Conservation (phyloP, 2,888 invertebrate species). For the Stramonita haemastoma region DNA sequence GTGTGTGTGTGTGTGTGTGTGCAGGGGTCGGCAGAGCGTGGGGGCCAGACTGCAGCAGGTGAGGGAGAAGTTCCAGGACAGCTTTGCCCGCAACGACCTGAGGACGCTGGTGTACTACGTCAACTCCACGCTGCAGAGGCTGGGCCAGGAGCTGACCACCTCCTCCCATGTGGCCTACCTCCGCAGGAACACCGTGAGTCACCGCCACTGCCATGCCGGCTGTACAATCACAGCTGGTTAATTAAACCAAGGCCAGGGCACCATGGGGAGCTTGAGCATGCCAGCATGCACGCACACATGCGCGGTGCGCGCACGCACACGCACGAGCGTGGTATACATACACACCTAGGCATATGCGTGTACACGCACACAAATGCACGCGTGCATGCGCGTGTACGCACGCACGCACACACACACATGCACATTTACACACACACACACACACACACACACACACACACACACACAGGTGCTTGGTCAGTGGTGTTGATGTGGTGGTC, state of each 20-base stretch:
- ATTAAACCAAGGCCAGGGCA: too few relatives aligned
- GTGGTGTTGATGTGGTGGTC: too few relatives aligned
- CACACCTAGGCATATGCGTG: too few relatives aligned
- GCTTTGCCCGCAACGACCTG: conserved; percentile 35
- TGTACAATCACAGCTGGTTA: neutral
- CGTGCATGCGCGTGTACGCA: neutral
- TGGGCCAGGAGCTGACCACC: conserved; percentile 38
- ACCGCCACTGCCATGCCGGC: too few relatives aligned
- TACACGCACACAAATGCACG: neutral
- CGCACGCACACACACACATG: neutral
- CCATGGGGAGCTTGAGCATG: neutral
- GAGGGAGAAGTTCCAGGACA: conserved; percentile 35
- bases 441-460: neutral
- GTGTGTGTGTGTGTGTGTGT: too few relatives aligned
- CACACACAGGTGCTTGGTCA: neutral
- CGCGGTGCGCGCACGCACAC: neutral
- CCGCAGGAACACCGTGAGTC: conserved; percentile 31
- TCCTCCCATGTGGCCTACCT: conserved; percentile 1
- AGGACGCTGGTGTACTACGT: conserved; percentile 44
- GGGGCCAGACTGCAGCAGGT: conserved; percentile 41
- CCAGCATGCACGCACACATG: neutral
- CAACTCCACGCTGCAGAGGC: conserved; percentile 44
- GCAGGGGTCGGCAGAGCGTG: neutral
- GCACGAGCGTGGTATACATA: too few relatives aligned
- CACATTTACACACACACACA: neutral